Evolutionary conservation across 64 coral and sea anemone species (phyloP).

Genomic region (Montipora capricornis): DNA sequence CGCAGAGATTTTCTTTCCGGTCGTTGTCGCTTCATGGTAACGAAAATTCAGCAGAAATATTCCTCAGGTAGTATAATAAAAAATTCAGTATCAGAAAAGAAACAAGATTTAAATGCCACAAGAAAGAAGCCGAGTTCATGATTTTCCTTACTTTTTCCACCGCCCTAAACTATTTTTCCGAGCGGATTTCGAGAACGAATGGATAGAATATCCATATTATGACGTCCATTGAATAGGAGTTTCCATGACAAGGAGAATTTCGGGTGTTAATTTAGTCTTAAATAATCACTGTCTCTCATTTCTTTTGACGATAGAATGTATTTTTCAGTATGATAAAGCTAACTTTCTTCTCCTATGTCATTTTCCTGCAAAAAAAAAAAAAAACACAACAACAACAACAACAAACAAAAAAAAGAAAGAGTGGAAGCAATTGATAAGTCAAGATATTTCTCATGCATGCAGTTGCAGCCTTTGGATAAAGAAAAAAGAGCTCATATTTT

Average conservation of each 20-base stretch:
- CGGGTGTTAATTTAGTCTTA: not conserved
- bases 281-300: not conserved
- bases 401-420: too few relatives aligned
- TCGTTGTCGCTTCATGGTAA: slow-evolving; percentile 11
- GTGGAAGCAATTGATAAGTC: too few relatives aligned
- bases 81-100: not conserved
- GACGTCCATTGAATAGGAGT: not conserved
- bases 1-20: slow-evolving; percentile 21
- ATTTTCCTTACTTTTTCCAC: not conserved
- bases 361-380: too few relatives aligned
- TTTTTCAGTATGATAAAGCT: not conserved
- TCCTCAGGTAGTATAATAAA: not conserved
- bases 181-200: not conserved
- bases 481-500: not conserved
- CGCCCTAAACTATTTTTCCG: not conserved
- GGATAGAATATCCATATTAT: not conserved
- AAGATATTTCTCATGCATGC: not conserved
- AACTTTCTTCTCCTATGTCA: too few relatives aligned
- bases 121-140: not conserved
- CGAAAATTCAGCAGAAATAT: slow-evolving; percentile 18
- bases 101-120: slow-evolving; percentile 7
- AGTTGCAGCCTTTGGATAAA: not conserved
- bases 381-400: too few relatives aligned
- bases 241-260: not conserved
- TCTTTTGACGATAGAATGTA: not conserved